A percentile compares a stretch with the other conserved stretches of the same genome.
These are phyloP conservation scores for Acronicta aceris DNA, from an alignment of 2,888 invertebrate genomes.

Conservation along the genomic window DNA sequence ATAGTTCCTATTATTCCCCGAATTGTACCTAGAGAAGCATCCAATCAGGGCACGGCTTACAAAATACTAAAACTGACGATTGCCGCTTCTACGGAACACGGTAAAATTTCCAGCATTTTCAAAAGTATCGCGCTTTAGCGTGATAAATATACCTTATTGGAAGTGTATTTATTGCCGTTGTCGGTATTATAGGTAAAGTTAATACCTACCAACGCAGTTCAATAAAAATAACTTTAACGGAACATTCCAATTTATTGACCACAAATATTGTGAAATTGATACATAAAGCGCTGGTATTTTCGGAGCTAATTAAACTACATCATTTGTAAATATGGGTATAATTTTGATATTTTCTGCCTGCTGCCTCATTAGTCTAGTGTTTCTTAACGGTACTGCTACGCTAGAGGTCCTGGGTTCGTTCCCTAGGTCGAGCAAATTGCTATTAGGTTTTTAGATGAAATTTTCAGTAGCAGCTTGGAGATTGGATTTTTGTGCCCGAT, in stretches of 20 bases:
- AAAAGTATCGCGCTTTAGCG: slow-evolving; percentile 23
- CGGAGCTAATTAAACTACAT: slow-evolving; percentile 26
- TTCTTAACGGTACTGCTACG: too few relatives aligned
- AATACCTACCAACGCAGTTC: slow-evolving; percentile 15
- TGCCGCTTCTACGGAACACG: slow-evolving; percentile 26
- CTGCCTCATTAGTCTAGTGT: too few relatives aligned
- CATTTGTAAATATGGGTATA: slow-evolving; percentile 9
- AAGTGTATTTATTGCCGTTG: slow-evolving; percentile 32
- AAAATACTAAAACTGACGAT: slow-evolving; percentile 47
- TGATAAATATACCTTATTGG: slow-evolving; percentile 35
- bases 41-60: slow-evolving; percentile 42
- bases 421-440: too few relatives aligned
- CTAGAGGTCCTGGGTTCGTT: too few relatives aligned
- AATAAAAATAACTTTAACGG: slow-evolving; percentile 41
- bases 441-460: too few relatives aligned
- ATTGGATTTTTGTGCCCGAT: too few relatives aligned
- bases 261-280: slow-evolving; percentile 26
- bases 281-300: slow-evolving; percentile 14
- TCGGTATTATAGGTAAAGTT: slow-evolving; percentile 30
- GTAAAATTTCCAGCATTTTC: slow-evolving; percentile 32
- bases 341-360: not conserved
- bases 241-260: slow-evolving; percentile 32
- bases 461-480: too few relatives aligned
- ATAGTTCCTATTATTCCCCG: slow-evolving; percentile 45
- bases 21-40: slow-evolving; percentile 33